phyloP scores from a whole-genome alignment of 2,797 vertebrate species.

The Siniperca obscura region DNA sequence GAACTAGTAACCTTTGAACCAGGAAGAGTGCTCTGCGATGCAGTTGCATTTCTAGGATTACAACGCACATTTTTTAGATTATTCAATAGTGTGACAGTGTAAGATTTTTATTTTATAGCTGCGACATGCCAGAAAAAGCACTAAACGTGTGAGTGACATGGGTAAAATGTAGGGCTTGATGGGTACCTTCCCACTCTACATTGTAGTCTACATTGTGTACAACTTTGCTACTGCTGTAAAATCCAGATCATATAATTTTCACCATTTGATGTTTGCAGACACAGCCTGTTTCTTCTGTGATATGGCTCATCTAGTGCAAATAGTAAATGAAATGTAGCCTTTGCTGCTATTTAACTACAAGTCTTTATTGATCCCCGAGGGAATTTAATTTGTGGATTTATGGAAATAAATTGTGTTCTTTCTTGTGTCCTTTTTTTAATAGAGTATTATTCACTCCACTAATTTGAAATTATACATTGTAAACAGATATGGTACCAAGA shows the following conservation, averaged over 20 bases:
- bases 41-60: neutral
- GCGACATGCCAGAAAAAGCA: conserved; percentile 7
- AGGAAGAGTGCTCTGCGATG: neutral
- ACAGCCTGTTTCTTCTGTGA: conserved; percentile 11
- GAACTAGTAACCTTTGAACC: conserved; percentile 39
- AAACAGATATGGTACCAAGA: conserved; percentile 22
- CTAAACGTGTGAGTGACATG: neutral
- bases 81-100: neutral
- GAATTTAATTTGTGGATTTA: conserved; percentile 57
- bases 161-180: neutral
- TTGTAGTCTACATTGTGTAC: neutral
- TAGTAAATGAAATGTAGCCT: conserved; percentile 62
- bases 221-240: conserved; percentile 15
- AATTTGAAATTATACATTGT: conserved; percentile 37
- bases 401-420: conserved; percentile 31
- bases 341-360: conserved; percentile 57
- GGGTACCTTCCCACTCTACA: neutral
- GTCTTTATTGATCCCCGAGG: conserved; percentile 66
- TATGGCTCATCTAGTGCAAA: conserved; percentile 62
- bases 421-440: conserved; percentile 32
- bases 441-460: conserved; percentile 43
- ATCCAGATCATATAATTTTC: conserved; percentile 12
- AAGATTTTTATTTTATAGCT: neutral
- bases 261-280: conserved; percentile 43
- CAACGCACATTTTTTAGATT: neutral